Evolutionary conservation across 2,113 vertebrate species (phyloP).

Genomic region (Cavia porcellus): DNA sequence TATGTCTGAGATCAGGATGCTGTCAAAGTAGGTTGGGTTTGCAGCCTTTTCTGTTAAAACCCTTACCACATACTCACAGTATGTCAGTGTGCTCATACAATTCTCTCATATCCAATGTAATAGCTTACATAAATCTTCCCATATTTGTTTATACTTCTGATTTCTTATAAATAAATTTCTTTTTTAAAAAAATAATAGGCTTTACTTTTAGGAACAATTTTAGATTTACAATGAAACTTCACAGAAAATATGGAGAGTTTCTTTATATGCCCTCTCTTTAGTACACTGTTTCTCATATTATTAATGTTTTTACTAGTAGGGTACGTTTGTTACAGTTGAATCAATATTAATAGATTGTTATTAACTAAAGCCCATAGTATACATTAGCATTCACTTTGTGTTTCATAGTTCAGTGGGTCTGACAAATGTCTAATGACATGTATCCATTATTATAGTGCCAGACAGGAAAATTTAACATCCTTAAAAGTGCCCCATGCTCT

Average conservation of each 20-base stretch:
- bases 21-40: background rate
- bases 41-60: background rate
- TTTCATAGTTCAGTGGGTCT: background rate
- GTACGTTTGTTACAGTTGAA: background rate
- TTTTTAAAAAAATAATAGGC: background rate
- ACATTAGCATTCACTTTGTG: background rate
- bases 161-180: background rate
- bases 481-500: background rate
- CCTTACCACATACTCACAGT: background rate
- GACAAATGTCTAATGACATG: background rate
- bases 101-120: background rate
- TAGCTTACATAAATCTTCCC: background rate
- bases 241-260: background rate
- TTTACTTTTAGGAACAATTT: background rate
- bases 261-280: background rate
- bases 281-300: background rate
- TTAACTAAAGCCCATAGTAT: background rate
- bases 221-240: background rate
- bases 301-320: background rate
- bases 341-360: background rate
- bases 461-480: background rate
- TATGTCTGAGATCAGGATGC: background rate
- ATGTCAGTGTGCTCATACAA: background rate
- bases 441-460: background rate
- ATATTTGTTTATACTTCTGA: conserved; percentile 5